Percentiles rank a stretch among this genome's conserved stretches.
These are phyloP conservation scores for Varanus salvator DNA, from an alignment of 2,113 vertebrate species.

Conservation along the genomic window DNA sequence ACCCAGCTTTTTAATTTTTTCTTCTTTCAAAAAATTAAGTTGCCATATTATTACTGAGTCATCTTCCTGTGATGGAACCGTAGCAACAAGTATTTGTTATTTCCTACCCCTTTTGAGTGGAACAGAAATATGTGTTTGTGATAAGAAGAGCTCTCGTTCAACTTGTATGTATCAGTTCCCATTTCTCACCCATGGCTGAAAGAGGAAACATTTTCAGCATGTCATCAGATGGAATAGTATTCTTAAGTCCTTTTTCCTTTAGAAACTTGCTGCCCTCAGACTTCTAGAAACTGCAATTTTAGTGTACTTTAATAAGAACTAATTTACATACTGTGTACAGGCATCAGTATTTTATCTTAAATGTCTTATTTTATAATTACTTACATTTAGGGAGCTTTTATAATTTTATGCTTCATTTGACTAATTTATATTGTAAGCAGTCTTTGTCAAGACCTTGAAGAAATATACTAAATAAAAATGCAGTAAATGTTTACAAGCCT, in stretches of 20 bases:
- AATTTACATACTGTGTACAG: not conserved
- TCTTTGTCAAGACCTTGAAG: not conserved
- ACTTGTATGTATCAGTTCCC: not conserved
- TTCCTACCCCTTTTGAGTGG: not conserved
- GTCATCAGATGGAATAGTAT: not conserved
- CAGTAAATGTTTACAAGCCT: not conserved
- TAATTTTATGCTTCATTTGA: not conserved
- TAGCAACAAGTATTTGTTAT: not conserved
- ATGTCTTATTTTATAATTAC: not conserved
- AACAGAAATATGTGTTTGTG: not conserved
- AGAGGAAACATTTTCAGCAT: not conserved
- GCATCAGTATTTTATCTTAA: not conserved
- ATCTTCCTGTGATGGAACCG: not conserved
- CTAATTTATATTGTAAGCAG: not conserved
- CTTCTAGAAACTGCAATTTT: not conserved
- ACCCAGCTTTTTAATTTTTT: not conserved
- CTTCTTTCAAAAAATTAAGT: not conserved
- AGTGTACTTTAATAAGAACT: not conserved
- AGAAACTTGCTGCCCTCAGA: not conserved
- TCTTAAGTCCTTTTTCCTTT: too few relatives aligned
- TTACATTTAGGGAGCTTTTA: not conserved
- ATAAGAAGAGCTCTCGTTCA: not conserved
- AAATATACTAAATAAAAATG: not conserved
- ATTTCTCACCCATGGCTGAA: not conserved
- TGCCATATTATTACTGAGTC: not conserved